Base-by-base conservation (phyloP, 2,888 invertebrate species). In the Chrysina gloriosa region DNA sequence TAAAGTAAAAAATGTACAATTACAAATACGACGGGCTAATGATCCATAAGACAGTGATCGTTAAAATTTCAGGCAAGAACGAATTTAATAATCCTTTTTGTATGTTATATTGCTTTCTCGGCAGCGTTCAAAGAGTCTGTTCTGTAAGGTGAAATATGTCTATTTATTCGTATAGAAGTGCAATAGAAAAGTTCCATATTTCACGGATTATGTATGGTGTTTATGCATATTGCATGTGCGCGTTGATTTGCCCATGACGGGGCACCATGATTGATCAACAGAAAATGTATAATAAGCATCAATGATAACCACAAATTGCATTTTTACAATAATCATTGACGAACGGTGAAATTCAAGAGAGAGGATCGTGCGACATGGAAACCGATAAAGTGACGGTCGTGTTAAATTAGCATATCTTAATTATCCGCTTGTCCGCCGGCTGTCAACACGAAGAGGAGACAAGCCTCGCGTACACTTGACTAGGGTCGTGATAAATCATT, bases 351-450 rank as follows among this genome's bases (percentile, higher is more conserved):
- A 56, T 9, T 54, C 14, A 23, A 14, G 5, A n/a, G n/a, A 42
- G 42, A 58, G 42, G 25, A 58, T 39, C 42, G 39, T 42, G 58
- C 23, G 25, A 58, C 39, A 25, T 58, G 58, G 11, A 58, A 42
- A 42, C 39, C 25, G 25, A 39, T 58, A 58, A 25, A 58, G 39
- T 11, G 42, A 42, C 39, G 39, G 39, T 58, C 39, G 42, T 42
- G 39, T 42, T 58, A 42, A 67, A 69, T 67, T 69, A 69, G 67
- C 69, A 67, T 69, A 69, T 69, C 69, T 67, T 67, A 67, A 69
- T 69, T 69, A 69, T 56, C 47, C 34, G 47, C 47, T 52, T 69
- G 69, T 69, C 68, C 68, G 42, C 48, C 31, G 36, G 65, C 54
- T 69, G 65, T 69, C 69, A 63, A 31, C 29, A 48, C 48, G 11